Evolutionary conservation across 2,797 vertebrate species (phyloP).

Genomic region (Oophaga sylvatica): DNA sequence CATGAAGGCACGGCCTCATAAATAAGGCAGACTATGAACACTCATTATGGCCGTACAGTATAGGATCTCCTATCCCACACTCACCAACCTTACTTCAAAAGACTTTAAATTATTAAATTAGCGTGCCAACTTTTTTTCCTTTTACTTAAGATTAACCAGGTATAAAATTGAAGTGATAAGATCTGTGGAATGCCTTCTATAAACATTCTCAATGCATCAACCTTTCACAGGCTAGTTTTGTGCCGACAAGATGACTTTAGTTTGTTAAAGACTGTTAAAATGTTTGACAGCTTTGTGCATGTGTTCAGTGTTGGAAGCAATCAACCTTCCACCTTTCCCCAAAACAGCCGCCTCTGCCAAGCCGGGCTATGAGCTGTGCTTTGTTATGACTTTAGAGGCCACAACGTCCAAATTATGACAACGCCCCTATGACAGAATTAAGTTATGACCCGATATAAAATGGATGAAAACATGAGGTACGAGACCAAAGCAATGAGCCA

Average conservation of each 20-base stretch:
- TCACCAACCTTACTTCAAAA: constrained; percentile 34
- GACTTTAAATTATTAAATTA: constrained; percentile 54
- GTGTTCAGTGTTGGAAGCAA: constrained; percentile 42
- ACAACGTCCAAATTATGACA: background rate
- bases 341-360: constrained; percentile 9
- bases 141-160: constrained; percentile 56
- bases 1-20: background rate
- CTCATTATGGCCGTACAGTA: background rate
- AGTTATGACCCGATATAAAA: background rate
- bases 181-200: constrained; percentile 52
- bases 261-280: constrained; percentile 39
- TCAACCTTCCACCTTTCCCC: constrained; percentile 45
- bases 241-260: constrained; percentile 38
- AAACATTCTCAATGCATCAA: constrained; percentile 55
- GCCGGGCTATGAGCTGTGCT: background rate
- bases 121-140: constrained; percentile 23
- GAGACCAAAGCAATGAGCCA: background rate
- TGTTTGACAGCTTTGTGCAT: constrained; percentile 48
- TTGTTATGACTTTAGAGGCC: background rate
- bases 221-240: constrained; percentile 22
- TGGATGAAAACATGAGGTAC: background rate
- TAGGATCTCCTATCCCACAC: constrained; percentile 13
- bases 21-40: constrained; percentile 14
- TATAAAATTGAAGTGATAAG: constrained; percentile 53
- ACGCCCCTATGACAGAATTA: background rate